Percentiles rank a stretch among this genome's conserved stretches.
Conservation (phyloP, 53 echinoderm and acorn worm species). For the Mesocentrotus franciscanus region DNA sequence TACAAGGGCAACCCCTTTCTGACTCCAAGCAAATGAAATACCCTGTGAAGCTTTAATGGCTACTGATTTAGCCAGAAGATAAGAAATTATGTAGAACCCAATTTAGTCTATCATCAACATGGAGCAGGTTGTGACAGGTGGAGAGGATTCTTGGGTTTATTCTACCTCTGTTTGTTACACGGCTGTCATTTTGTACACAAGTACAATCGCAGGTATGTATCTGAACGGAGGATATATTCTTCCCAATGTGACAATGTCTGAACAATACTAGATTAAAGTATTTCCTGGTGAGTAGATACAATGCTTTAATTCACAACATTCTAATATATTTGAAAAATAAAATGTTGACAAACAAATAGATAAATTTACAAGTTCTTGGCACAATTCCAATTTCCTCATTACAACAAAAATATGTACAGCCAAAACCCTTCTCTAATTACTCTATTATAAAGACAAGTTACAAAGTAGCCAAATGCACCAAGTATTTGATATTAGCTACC, state of each 20-base stretch:
- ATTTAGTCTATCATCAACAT: slow-evolving; percentile 11
- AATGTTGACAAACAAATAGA: background rate
- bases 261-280: background rate
- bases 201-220: slow-evolving; percentile 63
- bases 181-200: slow-evolving; percentile 55
- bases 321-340: background rate
- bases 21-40: background rate
- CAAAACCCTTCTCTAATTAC: no score
- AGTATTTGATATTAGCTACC: no score
- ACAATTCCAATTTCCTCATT: no score
- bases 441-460: no score
- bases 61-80: no score
- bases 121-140: slow-evolving; percentile 4
- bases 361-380: background rate
- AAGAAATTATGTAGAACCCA: background rate
- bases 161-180: slow-evolving; percentile 63
- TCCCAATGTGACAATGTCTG: background rate
- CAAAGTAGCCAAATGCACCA: no score
- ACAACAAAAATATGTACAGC: no score
- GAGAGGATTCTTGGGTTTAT: slow-evolving; percentile 12
- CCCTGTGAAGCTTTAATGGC: background rate
- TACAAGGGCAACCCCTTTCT: background rate
- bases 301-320: no score
- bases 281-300: background rate
- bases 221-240: slow-evolving; percentile 40